These are phyloP conservation scores for Psococerastis gibbosa DNA, from an alignment of 2,888 invertebrate species.

Conservation along the genomic window DNA sequence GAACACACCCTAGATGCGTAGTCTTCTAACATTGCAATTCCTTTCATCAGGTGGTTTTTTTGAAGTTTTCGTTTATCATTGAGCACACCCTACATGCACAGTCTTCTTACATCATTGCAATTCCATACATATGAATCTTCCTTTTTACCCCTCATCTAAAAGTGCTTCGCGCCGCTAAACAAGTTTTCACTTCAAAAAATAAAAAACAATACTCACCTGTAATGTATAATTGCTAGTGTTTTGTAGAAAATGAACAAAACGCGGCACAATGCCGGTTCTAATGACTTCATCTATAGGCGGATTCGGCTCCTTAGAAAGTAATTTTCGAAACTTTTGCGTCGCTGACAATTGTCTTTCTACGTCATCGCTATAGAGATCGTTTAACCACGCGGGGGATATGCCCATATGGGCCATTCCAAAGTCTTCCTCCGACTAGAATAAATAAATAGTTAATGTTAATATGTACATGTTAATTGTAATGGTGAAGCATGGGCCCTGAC, in stretches of 20 bases:
- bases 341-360: conserved; percentile 65
- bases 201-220: conserved; percentile 50
- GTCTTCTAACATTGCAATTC: no score
- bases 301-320: conserved; percentile 85
- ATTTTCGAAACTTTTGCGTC: conserved; percentile 83
- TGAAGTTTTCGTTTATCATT: no score
- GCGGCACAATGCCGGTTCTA: conserved; percentile 79
- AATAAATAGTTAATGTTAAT: conserved; percentile 9
- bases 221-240: conserved; percentile 65
- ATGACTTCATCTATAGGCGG: conserved; percentile 96
- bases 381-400: conserved; percentile 67
- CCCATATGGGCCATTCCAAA: conserved; percentile 27
- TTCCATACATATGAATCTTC: no score
- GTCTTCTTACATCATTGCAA: no score
- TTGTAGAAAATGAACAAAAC: conserved; percentile 79
- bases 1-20: no score
- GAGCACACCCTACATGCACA: no score
- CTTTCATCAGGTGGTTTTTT: no score
- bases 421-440: conserved; percentile 20
- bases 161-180: no score
- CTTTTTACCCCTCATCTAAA: no score
- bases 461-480: no score
- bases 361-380: conserved; percentile 56
- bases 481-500: no score
- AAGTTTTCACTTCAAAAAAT: no score